Conservation (phyloP, 2,113 vertebrate species). For the Spea multiplicata region DNA sequence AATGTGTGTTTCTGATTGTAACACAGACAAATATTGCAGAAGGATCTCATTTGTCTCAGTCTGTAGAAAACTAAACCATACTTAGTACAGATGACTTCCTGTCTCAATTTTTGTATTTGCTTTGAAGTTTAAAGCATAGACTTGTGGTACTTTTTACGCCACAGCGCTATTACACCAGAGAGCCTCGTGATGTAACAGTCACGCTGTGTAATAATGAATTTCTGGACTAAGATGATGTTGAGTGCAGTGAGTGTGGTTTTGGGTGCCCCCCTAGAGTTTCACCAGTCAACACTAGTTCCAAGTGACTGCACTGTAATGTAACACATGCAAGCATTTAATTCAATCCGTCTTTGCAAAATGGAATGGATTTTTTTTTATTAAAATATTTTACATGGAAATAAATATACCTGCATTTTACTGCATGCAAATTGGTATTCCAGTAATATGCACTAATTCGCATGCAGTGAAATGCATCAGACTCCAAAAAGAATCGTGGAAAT, state of each 20-base stretch:
- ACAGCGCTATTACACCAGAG: constrained; percentile 13
- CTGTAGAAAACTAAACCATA: neutral
- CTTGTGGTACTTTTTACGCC: constrained; percentile 22
- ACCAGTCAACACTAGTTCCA: neutral
- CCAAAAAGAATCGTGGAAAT: no score
- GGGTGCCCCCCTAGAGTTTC: neutral
- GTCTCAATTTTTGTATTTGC: constrained; percentile 10
- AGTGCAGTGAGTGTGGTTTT: neutral
- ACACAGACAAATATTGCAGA: neutral
- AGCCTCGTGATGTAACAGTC: constrained; percentile 33
- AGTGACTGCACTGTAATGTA: neutral
- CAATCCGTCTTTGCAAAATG: no score
- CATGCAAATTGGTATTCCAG: no score
- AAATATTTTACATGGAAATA: no score
- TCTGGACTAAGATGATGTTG: neutral
- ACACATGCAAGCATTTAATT: no score
- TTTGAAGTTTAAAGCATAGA: constrained; percentile 21
- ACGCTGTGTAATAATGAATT: neutral
- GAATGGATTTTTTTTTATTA: no score
- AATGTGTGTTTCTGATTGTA: constrained; percentile 10
- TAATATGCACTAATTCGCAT: no score
- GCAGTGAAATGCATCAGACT: no score
- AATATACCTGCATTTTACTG: no score
- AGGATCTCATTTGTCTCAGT: constrained; percentile 27
- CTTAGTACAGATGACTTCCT: constrained; percentile 17